Evolutionary conservation across 1,140 invertebrate genomes (phyloP).

Genomic region (Papilio xuthus): DNA sequence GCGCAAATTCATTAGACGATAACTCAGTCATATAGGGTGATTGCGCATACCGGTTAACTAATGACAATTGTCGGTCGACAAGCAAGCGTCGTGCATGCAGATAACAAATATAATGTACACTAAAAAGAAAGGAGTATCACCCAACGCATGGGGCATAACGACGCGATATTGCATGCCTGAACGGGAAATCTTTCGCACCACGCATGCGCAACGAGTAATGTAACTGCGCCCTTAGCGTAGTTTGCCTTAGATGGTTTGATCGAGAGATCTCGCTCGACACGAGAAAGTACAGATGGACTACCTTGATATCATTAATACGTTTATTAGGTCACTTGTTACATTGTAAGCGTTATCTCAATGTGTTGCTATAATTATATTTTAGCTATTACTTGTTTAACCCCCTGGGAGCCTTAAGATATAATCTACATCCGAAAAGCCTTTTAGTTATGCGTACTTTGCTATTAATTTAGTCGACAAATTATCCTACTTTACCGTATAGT

Average conservation of each 20-base stretch:
- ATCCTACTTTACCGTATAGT: no score
- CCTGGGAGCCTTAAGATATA: neutral
- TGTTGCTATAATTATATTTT: constrained; percentile 6
- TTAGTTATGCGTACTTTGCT: neutral
- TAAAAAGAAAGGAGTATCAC: no score
- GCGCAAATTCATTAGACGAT: no score
- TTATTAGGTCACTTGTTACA: constrained; percentile 5
- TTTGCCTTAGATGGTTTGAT: neutral
- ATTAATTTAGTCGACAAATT: neutral
- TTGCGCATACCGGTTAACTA: no score
- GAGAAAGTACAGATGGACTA: constrained; percentile 11
- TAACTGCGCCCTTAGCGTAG: neutral
- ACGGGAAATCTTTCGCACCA: no score
- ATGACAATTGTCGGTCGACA: no score
- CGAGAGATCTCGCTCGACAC: constrained; percentile 14
- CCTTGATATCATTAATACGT: constrained; percentile 10
- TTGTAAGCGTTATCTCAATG: constrained; percentile 4
- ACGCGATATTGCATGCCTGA: no score
- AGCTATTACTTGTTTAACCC: neutral
- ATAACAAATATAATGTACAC: no score
- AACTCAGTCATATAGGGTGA: no score
- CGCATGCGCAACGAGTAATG: no score
- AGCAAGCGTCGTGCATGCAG: no score
- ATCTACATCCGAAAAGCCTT: neutral
- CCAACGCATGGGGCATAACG: no score